Evolutionary conservation across 2,888 invertebrate species (phyloP).

Genomic region (Ichneumoninae sp.): DNA sequence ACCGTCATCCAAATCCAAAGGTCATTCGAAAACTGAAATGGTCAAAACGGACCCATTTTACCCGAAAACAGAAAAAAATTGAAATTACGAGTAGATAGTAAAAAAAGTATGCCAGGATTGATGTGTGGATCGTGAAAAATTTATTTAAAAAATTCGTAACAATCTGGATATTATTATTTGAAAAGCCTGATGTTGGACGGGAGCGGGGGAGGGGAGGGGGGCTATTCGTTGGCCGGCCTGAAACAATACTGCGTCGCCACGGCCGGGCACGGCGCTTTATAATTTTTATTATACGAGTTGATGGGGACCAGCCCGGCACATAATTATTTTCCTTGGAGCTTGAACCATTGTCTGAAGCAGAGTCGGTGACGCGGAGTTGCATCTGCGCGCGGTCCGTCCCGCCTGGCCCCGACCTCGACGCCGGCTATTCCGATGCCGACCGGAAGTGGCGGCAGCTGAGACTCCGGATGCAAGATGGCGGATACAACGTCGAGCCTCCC

Average conservation of each 20-base stretch:
- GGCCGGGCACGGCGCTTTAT: slow-evolving; percentile 44
- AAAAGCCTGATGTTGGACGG: not conserved
- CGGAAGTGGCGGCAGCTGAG: slow-evolving; percentile 76
- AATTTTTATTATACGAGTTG: slow-evolving; percentile 58
- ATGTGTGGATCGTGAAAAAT: not conserved
- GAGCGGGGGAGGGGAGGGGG: not conserved
- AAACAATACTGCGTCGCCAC: slow-evolving; percentile 51
- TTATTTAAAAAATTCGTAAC: slow-evolving; percentile 6
- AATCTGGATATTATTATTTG: slow-evolving; percentile 39
- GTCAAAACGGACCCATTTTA: too few species aligned
- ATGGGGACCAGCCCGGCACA: slow-evolving; percentile 58
- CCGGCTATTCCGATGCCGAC: slow-evolving; percentile 57
- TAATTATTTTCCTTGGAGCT: slow-evolving; percentile 70
- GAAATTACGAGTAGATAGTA: not conserved
- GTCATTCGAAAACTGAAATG: too few species aligned
- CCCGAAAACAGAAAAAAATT: not conserved
- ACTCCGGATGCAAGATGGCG: slow-evolving; percentile 75
- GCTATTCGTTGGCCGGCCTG: slow-evolving; percentile 24
- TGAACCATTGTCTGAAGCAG: slow-evolving; percentile 57
- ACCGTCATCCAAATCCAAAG: too few species aligned
- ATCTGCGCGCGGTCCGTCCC: slow-evolving; percentile 52
- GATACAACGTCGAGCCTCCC: slow-evolving; percentile 54
- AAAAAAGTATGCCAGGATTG: not conserved
- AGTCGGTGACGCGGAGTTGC: slow-evolving; percentile 44
- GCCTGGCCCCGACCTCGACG: slow-evolving; percentile 13